Base-by-base conservation (phyloP, 1,140 invertebrate genomes). In the Heliconius nattereri region DNA sequence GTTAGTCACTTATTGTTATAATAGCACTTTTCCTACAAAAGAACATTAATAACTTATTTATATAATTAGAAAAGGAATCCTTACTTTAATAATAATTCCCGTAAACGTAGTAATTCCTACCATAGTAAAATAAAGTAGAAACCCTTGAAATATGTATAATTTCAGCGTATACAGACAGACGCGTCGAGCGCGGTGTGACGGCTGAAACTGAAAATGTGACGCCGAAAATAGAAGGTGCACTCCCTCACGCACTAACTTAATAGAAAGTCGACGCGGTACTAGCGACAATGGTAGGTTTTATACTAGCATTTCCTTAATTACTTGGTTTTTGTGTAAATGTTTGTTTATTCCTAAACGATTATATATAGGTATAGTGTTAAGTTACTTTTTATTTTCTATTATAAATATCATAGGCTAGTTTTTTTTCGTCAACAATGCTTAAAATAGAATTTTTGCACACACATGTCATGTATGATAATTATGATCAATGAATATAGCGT, bases 1-100 rank as follows among this genome's bases (percentile, higher is more conserved):
- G 29, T 71, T 71, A 71, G 35, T 37, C 71, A 71, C 35, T 1
- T n/a, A 71, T n/a, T 11, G 32, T 7, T 37, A 19, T 8, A 13
- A 26, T 16, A 16, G 3, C n/a, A 26, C 23, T 9, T 29, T 26
- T 26, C 23, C n/a, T 16, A 66, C 11, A 66, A 37, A 71, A 35
- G 13, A 19, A 35, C n/a, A 37, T 1, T 20, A 71, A 3, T 2
- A 71, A 37, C 16, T 37, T 35, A 71, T 71, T 71, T 8, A 29
- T 40, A 49, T 71, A 40, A 57, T 54, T 66, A 81, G 37, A 70
- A 76, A 71, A 73, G 49, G 79, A 52, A 73, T 29, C 73, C 91
- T 92, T 83, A 94, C 92, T 92, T 92, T 94, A n/a, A 94, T 94
- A 86, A 92, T 91, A 66, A 92, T 90, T 13, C 91, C 92, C 52